Evolutionary conservation across 2,888 invertebrate species (phyloP), one percentile per base, ranked within the genome.

Genomic region (Syrista parreyssii): DNA sequence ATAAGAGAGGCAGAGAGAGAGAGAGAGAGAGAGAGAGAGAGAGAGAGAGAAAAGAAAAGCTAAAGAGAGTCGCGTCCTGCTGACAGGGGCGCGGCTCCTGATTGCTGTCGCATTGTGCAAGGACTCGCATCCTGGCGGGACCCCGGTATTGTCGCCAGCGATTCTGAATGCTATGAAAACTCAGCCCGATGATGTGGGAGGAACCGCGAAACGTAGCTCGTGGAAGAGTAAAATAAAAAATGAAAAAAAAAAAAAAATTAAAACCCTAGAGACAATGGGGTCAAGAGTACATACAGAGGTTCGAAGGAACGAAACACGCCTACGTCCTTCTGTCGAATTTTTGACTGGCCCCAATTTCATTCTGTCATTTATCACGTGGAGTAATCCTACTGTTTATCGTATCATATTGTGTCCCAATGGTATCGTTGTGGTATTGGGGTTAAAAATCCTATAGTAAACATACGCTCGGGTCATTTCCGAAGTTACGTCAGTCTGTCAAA

Each of bases 71-170:
- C 76, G 72, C 73, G 82, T 86, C 89, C 87, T 82, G 90, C 89
- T 89, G 90, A 86, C 88, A 89, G 86, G 90, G 91, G 90, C 89
- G 90, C 90, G 89, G 88, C 86, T 88, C 85, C 84, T 90, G 91
- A 91, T 91, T 91, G 91, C 91, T 90, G 90, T 90, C 89, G 90
- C 89, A 91, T 91, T 91, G 91, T 91, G 83, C 86, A 83, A 82
- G 84, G 84, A 86, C 86, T 86, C 87, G 87, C 76, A 75, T 79
- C 68, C 72, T 86, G 84, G 82, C 83, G 82, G 83, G 84, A 81
- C 84, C 83, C 78, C 82, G 82, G 86, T 81, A 87, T 88, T 86
- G 88, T 86, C 85, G 86, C 85, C 81, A 79, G 82, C 78, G 71
- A 75, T 15, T 76, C 36, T 84, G 85, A 85, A 85, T 85, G 80